Evolutionary conservation across 2,113 vertebrate genomes (phyloP), one percentile per base, ranked within the genome.

Genomic region (Athene noctua): DNA sequence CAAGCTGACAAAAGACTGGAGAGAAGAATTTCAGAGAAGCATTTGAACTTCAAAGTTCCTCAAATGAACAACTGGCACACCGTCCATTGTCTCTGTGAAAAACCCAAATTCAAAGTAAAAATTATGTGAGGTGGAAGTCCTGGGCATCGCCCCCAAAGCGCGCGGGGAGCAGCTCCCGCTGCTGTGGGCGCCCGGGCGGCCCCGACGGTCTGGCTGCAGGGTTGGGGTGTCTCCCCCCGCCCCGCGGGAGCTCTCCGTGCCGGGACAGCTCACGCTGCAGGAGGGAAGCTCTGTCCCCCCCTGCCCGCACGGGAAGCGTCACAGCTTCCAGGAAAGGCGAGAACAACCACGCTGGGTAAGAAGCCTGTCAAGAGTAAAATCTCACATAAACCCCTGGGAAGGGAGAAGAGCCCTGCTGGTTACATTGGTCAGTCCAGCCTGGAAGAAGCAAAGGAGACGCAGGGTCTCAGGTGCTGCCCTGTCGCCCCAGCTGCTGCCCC

Each of bases 161-260:
- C 4, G 6, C 2, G 13, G 40, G 23, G 55, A 55, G 59, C 47
- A 17, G 59, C 54, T 44, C 29, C 54, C 12, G 40, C 26, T 10
- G 7, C 1, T 0, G 4, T 36, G 4, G 8, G 1, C 6, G 2
- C 23, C 27, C 2, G 2, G 15, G 51, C 1, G 3, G 13, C 29
- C 23, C 42, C 19, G 71, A 36, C 0, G 11, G 11, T 3, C 63
- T 4, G 14, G 70, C 78, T 23, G 26, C 22, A 15, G 42, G n/a
- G n/a, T n/a, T n/a, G 22, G 34, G 30, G 7, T 20, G 34, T n/a
- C 44, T 44, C n/a, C 57, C 27, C 27, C 82, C n/a, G 10, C 49
- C 51, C 42, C 8, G 1, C 6, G 0, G 8, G 3, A 12, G 47
- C 22, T 34, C 61, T 13, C 13, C 0, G 29, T 1, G 1, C 44